Percentiles rank a stretch among this genome's conserved stretches.
phyloP scores from a whole-genome alignment of 2,797 vertebrate species.

The Botia almorhae region DNA sequence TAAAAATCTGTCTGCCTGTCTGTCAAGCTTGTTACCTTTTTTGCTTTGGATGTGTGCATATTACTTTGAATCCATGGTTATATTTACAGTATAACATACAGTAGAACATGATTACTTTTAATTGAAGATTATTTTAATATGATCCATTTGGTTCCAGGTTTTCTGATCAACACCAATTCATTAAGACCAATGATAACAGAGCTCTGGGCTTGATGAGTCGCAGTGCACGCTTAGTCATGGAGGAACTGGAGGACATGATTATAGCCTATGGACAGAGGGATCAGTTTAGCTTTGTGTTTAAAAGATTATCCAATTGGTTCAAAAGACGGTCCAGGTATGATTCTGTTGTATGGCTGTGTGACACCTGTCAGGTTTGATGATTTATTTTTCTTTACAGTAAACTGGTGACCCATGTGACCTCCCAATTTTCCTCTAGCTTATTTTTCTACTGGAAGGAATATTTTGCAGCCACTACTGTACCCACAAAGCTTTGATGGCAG shows the following conservation, averaged over 20 bases:
- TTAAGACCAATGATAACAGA: constrained; percentile 91
- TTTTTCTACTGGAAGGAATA: constrained; percentile 97
- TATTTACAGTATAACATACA: no score
- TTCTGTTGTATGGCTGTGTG: background rate
- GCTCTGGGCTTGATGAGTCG: constrained; percentile 90
- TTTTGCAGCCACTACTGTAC: constrained; percentile 89
- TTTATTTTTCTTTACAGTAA: constrained; percentile 79
- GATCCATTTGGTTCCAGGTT: constrained; percentile 78
- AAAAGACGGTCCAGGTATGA: constrained; percentile 94
- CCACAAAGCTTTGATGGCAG: constrained; percentile 96
- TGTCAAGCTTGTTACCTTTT: no score
- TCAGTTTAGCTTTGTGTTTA: constrained; percentile 98
- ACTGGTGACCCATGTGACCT: constrained; percentile 95
- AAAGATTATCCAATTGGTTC: constrained; percentile 89
- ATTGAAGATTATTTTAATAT: background rate
- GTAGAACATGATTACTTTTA: background rate
- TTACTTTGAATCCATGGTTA: no score
- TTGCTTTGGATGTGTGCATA: no score
- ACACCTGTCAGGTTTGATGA: background rate
- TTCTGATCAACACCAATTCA: constrained; percentile 89
- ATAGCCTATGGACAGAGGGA: constrained; percentile 96
- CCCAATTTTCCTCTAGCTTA: constrained; percentile 96
- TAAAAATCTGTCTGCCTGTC: no score
- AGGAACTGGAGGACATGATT: constrained; percentile 88
- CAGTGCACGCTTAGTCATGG: constrained; percentile 91